phyloP scores from a whole-genome alignment of 2,888 invertebrate species.

The Lithophane semibrunnea region DNA sequence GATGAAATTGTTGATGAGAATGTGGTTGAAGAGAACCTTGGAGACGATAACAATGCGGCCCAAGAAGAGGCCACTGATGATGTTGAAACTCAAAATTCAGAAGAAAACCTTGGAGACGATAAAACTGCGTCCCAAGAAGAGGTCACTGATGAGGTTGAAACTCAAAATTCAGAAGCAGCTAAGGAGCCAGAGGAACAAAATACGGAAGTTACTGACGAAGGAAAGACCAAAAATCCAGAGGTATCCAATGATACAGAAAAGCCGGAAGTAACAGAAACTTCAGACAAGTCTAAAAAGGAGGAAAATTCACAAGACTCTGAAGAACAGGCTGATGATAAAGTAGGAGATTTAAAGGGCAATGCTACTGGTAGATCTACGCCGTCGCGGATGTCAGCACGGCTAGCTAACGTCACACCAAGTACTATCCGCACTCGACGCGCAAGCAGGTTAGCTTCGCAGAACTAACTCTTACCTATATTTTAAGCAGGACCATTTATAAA shows the following conservation, averaged over 20 bases:
- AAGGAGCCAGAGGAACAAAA: not conserved
- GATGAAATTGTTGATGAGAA: slow-evolving; percentile 4
- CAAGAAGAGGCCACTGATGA: slow-evolving; percentile 15
- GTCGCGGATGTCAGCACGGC: slow-evolving; percentile 72
- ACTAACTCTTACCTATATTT: slow-evolving; percentile 45
- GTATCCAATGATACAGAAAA: slow-evolving; percentile 6
- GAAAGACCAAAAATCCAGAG: not conserved
- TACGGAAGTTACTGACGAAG: slow-evolving; percentile 3
- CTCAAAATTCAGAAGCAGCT: slow-evolving; percentile 6
- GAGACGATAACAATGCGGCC: not conserved
- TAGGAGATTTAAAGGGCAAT: slow-evolving; percentile 64
- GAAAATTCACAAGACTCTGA: slow-evolving; percentile 13
- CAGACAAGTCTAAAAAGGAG: slow-evolving; percentile 8
- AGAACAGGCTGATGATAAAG: slow-evolving; percentile 47
- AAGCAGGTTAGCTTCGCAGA: slow-evolving; percentile 74
- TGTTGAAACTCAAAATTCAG: slow-evolving; percentile 19
- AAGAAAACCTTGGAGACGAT: slow-evolving; percentile 13
- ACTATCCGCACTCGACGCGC: slow-evolving; percentile 79
- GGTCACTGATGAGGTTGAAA: slow-evolving; percentile 20
- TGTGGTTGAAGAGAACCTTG: slow-evolving; percentile 6
- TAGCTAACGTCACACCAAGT: slow-evolving; percentile 75
- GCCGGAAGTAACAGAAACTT: not conserved
- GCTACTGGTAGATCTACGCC: slow-evolving; percentile 72
- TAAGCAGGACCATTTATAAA: slow-evolving; percentile 6
- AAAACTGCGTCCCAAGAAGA: slow-evolving; percentile 7